Percentiles rank a stretch among this genome's conserved stretches.
Evolutionary conservation across 2,888 invertebrate genomes (phyloP).

Genomic region (Apotomis capreana): DNA sequence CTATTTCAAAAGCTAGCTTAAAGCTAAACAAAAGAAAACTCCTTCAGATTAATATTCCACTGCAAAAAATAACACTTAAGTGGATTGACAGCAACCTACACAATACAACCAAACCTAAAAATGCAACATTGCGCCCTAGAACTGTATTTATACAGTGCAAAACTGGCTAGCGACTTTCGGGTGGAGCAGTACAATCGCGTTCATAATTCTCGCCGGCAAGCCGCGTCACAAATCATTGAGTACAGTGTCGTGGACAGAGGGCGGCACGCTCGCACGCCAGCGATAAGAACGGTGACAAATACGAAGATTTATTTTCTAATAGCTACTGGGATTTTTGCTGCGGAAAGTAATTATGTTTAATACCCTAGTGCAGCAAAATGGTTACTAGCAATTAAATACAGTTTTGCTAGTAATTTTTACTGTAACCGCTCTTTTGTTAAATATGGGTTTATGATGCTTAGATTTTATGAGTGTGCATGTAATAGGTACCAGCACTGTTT

Average conservation of each 20-base stretch:
- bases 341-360: conserved; percentile 10
- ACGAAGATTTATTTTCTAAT: conserved; percentile 48
- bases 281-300: conserved; percentile 55
- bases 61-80: conserved; percentile 11
- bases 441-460: no score
- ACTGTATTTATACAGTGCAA: neutral
- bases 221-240: conserved; percentile 41
- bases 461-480: no score
- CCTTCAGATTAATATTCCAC: neutral
- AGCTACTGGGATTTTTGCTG: conserved; percentile 11
- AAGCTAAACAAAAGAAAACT: neutral
- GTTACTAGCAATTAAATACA: no score
- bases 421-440: no score
- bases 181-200: conserved; percentile 22
- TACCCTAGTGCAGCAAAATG: no score
- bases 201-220: conserved; percentile 10
- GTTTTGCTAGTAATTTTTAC: no score
- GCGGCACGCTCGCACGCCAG: conserved; percentile 42
- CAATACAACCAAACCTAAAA: neutral
- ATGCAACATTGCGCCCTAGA: neutral
- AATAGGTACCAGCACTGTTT: no score
- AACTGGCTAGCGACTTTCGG: neutral
- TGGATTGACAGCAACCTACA: conserved; percentile 8
- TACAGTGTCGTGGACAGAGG: conserved; percentile 43
- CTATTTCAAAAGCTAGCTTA: neutral